Evolutionary conservation across 2,888 invertebrate species (phyloP), one percentile per base, ranked within the genome.

Genomic region (Nowickia ferox): DNA sequence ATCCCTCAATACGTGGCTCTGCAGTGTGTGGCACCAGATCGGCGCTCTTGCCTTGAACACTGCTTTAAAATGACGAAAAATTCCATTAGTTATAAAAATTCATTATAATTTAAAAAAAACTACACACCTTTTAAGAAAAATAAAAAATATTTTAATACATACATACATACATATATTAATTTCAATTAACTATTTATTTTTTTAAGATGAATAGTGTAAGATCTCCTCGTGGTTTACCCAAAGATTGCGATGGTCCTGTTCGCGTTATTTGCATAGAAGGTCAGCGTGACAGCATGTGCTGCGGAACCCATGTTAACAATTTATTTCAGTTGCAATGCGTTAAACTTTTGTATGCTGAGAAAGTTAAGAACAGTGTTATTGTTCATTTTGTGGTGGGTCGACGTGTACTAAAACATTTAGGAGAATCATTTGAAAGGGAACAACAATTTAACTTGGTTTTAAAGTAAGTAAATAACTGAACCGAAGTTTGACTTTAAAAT

Each of bases 251-350:
- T 88, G 96, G 96, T 0, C 94, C 95, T 38, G 95, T 97, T 15
- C 93, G 97, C 72, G 95, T 97, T 3, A 95, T 98, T 48, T 94
- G 95, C 72, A 97, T 97, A 82, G 95, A 95, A 48, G 95, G 95
- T 22, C 92, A 97, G 63, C 97, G 97, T 88, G 94, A 95, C 83
- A 97, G 97, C 89, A 95, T 97, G 95, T 98, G 97, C 90, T 97
- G 97, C 92, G 97, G 97, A 1, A 97, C 97, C 0, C 97, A 97
- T 90, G 97, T 97, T 0, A 93, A 94, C 6, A 97, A 96, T 92
- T 93, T 97, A 44, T 94, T 94, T 80, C 95, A 96, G 90, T 91
- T 96, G 19, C 96, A 96, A 93, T 93, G 94, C 44, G 93, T 96
- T 40, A 96, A 96, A 90, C 89, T 97, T 59, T 90, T 96, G 15